Percentiles rank a stretch among this genome's conserved stretches.
phyloP scores from a whole-genome alignment of 2,888 invertebrate species.

The Amorpha juglandis region DNA sequence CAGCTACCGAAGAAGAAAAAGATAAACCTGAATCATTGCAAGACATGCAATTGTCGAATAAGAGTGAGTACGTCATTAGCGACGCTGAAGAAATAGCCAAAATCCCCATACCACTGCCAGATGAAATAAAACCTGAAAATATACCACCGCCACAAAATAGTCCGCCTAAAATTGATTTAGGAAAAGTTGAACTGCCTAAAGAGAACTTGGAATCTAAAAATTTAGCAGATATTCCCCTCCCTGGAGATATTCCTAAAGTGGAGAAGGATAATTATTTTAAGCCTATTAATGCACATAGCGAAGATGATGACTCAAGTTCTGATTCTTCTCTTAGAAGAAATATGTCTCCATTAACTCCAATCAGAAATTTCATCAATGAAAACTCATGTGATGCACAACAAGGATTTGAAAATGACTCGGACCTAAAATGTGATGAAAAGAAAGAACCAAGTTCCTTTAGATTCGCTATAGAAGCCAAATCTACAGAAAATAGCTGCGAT shows the following conservation, averaged over 20 bases:
- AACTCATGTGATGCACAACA: constrained; percentile 80
- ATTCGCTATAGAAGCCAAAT: constrained; percentile 72
- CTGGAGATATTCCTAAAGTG: constrained; percentile 54
- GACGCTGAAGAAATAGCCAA: constrained; percentile 61
- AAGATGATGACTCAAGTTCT: constrained; percentile 73
- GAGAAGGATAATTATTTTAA: constrained; percentile 66
- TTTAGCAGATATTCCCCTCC: constrained; percentile 60
- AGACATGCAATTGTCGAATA: constrained; percentile 80
- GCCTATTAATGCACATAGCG: constrained; percentile 59
- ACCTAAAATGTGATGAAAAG: constrained; percentile 57
- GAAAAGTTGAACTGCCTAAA: constrained; percentile 65
- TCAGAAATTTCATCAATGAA: constrained; percentile 77
- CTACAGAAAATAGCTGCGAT: constrained; percentile 59
- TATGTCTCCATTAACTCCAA: constrained; percentile 79
- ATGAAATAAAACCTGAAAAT: constrained; percentile 69
- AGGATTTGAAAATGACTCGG: constrained; percentile 70
- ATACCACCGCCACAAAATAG: constrained; percentile 53
- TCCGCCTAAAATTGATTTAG: constrained; percentile 79
- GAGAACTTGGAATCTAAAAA: constrained; percentile 48
- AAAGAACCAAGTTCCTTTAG: constrained; percentile 70
- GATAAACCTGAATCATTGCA: constrained; percentile 73
- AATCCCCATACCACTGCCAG: constrained; percentile 61
- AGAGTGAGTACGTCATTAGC: constrained; percentile 67
- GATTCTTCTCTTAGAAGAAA: constrained; percentile 74
- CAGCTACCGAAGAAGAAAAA: constrained; percentile 40